A percentile compares a stretch with the other conserved stretches of the same genome.
phyloP scores from a whole-genome alignment of 2,888 invertebrate species.

The Sericinus montela region DNA sequence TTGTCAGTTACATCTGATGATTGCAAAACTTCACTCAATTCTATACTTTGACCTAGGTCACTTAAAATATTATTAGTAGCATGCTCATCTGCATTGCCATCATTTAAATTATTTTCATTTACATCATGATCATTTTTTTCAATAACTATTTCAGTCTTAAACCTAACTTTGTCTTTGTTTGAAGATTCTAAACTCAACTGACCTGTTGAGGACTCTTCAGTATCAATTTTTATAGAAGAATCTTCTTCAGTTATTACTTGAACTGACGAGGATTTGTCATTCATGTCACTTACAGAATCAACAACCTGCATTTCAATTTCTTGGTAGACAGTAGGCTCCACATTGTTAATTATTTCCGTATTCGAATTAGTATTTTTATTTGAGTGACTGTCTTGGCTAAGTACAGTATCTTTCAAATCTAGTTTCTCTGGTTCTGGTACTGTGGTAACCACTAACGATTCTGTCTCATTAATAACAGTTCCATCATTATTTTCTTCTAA shows the following conservation, averaged over 20 bases:
- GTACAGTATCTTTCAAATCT: slow-evolving; percentile 9
- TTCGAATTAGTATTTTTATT: slow-evolving; percentile 11
- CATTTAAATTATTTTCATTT: slow-evolving; percentile 32
- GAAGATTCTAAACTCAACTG: slow-evolving; percentile 17
- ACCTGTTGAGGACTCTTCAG: slow-evolving; percentile 25
- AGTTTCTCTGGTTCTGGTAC: slow-evolving; percentile 23
- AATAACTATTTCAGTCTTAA: slow-evolving; percentile 65
- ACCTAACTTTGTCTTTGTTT: slow-evolving; percentile 41
- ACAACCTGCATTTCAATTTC: slow-evolving; percentile 25
- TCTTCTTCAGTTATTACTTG: slow-evolving; percentile 17
- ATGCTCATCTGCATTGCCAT: slow-evolving; percentile 25
- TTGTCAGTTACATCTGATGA: slow-evolving; percentile 53
- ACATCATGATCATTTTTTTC: slow-evolving; percentile 54
- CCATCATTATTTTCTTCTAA: slow-evolving; percentile 3
- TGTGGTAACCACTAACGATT: background rate
- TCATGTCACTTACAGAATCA: slow-evolving; percentile 23
- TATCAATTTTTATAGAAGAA: background rate
- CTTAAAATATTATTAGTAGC: slow-evolving; percentile 48
- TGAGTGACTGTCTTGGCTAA: slow-evolving; percentile 12
- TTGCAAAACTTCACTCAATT: slow-evolving; percentile 60
- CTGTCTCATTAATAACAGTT: background rate
- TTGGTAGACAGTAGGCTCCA: slow-evolving; percentile 22
- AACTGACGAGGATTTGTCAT: slow-evolving; percentile 25
- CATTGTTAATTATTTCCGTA: slow-evolving; percentile 24
- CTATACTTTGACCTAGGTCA: slow-evolving; percentile 60